Percentiles rank a stretch among this genome's conserved stretches.
Evolutionary conservation across 2,797 vertebrate species (phyloP).

Genomic region (Tarsius wallacei): DNA sequence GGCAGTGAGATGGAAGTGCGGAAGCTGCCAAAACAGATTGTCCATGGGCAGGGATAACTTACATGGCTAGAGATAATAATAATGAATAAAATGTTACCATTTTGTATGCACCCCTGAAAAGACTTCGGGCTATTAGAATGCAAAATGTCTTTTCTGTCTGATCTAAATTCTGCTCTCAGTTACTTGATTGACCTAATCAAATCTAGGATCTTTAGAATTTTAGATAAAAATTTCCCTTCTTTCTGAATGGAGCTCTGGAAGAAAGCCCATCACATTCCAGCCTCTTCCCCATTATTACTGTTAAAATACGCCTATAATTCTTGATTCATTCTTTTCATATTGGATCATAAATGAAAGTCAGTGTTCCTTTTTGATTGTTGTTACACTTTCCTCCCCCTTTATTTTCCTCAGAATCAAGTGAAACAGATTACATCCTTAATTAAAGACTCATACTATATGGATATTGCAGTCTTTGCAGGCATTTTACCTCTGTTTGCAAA

Average conservation of each 20-base stretch:
- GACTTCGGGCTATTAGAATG: slow-evolving; percentile 72
- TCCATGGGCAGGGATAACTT: slow-evolving; percentile 66
- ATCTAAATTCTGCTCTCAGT: slow-evolving; percentile 49
- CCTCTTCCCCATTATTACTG: background rate
- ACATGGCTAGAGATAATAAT: slow-evolving; percentile 66
- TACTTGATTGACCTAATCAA: slow-evolving; percentile 9
- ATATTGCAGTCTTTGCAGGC: background rate
- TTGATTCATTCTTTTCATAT: slow-evolving; percentile 27
- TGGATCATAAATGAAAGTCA: slow-evolving; percentile 26
- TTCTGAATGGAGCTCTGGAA: background rate
- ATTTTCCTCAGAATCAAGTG: slow-evolving; percentile 36
- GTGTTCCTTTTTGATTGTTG: background rate
- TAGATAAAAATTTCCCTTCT: slow-evolving; percentile 33
- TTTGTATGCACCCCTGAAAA: slow-evolving; percentile 76
- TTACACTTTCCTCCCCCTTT: slow-evolving; percentile 29
- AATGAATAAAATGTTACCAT: slow-evolving; percentile 57
- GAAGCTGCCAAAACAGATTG: slow-evolving; percentile 49
- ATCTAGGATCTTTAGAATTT: slow-evolving; percentile 21
- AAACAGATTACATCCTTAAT: background rate
- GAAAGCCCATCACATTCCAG: background rate
- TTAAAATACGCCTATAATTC: background rate
- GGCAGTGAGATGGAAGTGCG: background rate
- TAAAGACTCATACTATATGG: background rate
- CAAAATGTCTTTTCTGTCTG: background rate
- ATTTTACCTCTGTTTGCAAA: background rate